A percentile compares a stretch with the other conserved stretches of the same genome.
These are phyloP conservation scores for Caiman crocodilus DNA, from an alignment of 2,797 vertebrate genomes.

Conservation along the genomic window DNA sequence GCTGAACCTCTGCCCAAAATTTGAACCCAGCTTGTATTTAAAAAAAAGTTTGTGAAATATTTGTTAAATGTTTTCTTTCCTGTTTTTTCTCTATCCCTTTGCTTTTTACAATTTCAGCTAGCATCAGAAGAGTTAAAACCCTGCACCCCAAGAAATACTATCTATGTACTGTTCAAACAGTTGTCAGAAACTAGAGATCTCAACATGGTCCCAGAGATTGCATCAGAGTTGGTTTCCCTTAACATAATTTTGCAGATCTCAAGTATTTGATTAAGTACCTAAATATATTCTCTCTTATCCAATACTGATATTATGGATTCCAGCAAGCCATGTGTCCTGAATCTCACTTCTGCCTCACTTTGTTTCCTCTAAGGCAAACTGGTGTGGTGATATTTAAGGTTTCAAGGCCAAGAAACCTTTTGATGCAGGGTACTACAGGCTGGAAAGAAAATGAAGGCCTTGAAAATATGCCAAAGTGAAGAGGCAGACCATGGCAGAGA, in stretches of 20 bases:
- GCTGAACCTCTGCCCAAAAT: slow-evolving; percentile 65
- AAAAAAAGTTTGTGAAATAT: background rate
- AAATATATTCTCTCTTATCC: background rate
- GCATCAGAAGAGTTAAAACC: background rate
- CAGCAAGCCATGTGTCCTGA: fast-evolving
- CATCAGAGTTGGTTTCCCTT: background rate
- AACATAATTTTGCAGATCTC: fast-evolving
- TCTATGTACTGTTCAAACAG: background rate
- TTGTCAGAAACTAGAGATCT: background rate
- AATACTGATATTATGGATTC: background rate
- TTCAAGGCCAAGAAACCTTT: background rate
- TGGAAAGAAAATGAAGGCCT: background rate
- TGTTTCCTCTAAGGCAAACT: background rate
- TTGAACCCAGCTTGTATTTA: slow-evolving; percentile 51
- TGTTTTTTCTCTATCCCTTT: background rate
- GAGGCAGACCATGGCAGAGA: background rate
- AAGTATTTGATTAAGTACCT: background rate
- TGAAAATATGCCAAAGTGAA: background rate
- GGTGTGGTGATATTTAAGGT: background rate
- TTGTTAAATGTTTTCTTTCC: background rate
- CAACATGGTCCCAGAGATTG: background rate
- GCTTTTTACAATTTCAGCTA: background rate
- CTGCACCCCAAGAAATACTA: fast-evolving
- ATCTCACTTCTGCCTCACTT: background rate
- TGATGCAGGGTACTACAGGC: background rate